Evolutionary conservation across 2,888 invertebrate species (phyloP).

Genomic region (Trachelus iudaicus): DNA sequence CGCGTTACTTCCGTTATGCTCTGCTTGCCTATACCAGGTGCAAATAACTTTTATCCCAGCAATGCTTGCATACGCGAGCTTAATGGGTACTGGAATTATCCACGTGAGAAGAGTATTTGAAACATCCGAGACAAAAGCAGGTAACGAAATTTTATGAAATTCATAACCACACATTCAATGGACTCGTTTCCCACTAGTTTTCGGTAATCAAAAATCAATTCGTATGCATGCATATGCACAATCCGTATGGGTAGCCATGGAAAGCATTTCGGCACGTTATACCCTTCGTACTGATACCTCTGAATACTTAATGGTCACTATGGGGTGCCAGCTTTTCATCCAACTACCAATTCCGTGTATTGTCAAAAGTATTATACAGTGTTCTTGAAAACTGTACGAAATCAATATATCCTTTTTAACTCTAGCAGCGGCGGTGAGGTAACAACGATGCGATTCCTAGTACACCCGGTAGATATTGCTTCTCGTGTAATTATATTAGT

Average conservation of each 20-base stretch:
- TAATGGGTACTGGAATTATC: not conserved
- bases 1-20: not conserved
- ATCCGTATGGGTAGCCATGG: not conserved
- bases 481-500: not conserved
- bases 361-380: not conserved
- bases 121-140: not conserved
- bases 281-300: not conserved
- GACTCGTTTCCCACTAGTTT: not conserved
- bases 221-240: not conserved
- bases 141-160: not conserved
- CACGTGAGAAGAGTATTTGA: not conserved
- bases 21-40: not conserved
- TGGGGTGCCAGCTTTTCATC: not conserved
- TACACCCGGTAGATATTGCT: not conserved
- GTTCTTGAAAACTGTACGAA: not conserved
- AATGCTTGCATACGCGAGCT: not conserved
- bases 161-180: not conserved
- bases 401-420: not conserved
- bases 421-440: not conserved
- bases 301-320: not conserved
- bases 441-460: too few relatives aligned
- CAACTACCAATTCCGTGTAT: not conserved
- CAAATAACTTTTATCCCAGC: not conserved
- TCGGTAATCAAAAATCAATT: not conserved
- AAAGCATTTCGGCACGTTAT: not conserved